Base-by-base conservation (phyloP, 2,888 invertebrate genomes). In the Aphrophora alni region DNA sequence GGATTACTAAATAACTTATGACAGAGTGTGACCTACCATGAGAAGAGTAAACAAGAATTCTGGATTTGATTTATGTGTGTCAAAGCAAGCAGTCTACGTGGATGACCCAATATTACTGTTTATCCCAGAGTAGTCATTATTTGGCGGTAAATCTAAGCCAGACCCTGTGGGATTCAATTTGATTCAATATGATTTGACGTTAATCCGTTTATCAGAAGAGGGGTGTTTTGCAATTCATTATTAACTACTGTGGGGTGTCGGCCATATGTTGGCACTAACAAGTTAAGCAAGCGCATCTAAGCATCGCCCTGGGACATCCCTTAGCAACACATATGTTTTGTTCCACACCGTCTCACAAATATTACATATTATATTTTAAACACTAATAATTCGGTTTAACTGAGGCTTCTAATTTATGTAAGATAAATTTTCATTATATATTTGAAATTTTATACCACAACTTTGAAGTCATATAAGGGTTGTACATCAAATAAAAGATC, bases 191-290 rank as follows among this genome's bases (percentile, higher is more conserved):
- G 81, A 81, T 81, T 38, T 78, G 81, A 78, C 81, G 81, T 75
- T 81, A 77, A 81, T 81, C 81, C 81, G 81, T 73, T 81, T 81
- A 81, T 69, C 81, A 25, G 72, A 70, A 69, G 59, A 76, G 76
- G 77, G 77, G 59, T 59, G 59, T 59, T 59, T 1, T 3, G 59
- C 21, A 59, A 59, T 59, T 59, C 59, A 59, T 59, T 59, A 59
- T 59, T 59, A 59, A 59, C 59, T 59, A 21, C 21, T 59, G 59
- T 21, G 59, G 59, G 59, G 59, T 59, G 59, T 59, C 21, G n/a
- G 59, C 59, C 59, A 21, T 59, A 59, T 59, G 59, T 21, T 59
- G 21, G 59, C 59, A 59, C 59, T 59, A 59, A 59, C 59, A 59
- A 59, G 59, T 21, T 59, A 59, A 59, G 59, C 59, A 59, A 59